Evolutionary conservation across 2,113 vertebrate species (phyloP), one percentile per base, ranked within the genome.

Genomic region (Osmerus mordax): DNA sequence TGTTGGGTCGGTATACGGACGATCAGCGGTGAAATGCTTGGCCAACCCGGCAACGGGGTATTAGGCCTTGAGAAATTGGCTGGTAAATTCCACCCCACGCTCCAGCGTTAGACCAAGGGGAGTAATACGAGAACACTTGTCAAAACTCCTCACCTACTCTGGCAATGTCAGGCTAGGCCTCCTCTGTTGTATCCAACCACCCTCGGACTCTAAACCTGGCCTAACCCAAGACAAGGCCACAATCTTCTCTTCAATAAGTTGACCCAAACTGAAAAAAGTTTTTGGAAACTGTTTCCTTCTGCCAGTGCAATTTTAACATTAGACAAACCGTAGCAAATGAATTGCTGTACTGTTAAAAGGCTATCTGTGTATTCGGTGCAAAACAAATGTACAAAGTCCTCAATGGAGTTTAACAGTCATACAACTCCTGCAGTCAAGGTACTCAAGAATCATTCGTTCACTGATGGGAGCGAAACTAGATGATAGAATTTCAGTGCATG

Each of bases 41-140:
- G 75, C 73, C 73, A 73, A n/a, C 64, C 79, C 11, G 75, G 67
- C 61, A 47, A 21, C 56, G 70, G 79, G 69, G 73, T 81, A 72
- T 71, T 74, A 67, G 68, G 67, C 77, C 76, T 72, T 77, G 25
- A 83, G 78, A 86, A 84, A 87, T 80, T 86, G 78, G 73, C 70
- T 67, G 28, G 78, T 84, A 79, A 85, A 88, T 83, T 84, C 77
- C 70, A 71, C 76, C 72, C 73, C 76, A 78, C 79, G 78, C 71
- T 78, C 56, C 65, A 74, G 47, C 76, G 79, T 67, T 77, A 78
- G 81, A 87, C 65, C 25, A 58, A 67, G 3, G 25, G 65, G 74
- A 62, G 65, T 74, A 67, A 70, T 41, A 19, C 21, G 73, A 72
- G 70, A 83, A 72, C 77, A 84, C 77, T 81, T 84, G 81, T 81